These are phyloP conservation scores for Contarinia nasturtii DNA, from an alignment of 1,140 invertebrate species.

Conservation along the genomic window DNA sequence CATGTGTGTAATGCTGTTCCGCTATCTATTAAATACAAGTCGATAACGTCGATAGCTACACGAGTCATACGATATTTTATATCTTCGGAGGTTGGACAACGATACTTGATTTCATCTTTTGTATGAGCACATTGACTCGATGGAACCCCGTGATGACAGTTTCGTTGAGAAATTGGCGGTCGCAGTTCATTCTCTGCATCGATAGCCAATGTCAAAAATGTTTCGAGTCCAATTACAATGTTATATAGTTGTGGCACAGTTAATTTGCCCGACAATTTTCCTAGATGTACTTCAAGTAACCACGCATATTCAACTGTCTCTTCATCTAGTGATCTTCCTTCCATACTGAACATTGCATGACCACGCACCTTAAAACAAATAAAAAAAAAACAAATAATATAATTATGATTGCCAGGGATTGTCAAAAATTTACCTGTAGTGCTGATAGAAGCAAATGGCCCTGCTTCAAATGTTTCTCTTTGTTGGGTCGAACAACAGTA, in stretches of 20 bases:
- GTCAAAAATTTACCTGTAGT: slow-evolving; percentile 47
- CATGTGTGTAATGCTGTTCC: slow-evolving; percentile 74
- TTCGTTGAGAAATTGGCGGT: slow-evolving; percentile 49
- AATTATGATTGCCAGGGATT: background rate
- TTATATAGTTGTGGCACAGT: slow-evolving; percentile 69
- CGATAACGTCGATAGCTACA: slow-evolving; percentile 75
- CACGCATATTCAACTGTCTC: slow-evolving; percentile 95
- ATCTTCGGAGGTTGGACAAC: slow-evolving; percentile 70
- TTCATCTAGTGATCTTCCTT: slow-evolving; percentile 70
- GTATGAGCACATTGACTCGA: slow-evolving; percentile 57
- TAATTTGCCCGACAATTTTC: slow-evolving; percentile 60
- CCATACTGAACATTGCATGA: slow-evolving; percentile 93
- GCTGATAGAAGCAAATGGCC: slow-evolving; percentile 80
- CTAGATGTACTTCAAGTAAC: slow-evolving; percentile 67
- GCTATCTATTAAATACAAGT: slow-evolving; percentile 77
- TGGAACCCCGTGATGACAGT: slow-evolving; percentile 72
- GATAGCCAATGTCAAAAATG: slow-evolving; percentile 64
- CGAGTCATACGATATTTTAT: slow-evolving; percentile 91
- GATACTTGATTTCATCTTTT: slow-evolving; percentile 45
- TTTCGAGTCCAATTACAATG: slow-evolving; percentile 71
- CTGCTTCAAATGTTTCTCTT: slow-evolving; percentile 63
- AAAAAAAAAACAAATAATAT: background rate
- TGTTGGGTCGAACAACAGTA: slow-evolving; percentile 38
- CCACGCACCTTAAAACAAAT: slow-evolving; percentile 45
- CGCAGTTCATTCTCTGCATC: slow-evolving; percentile 79